phyloP scores from a whole-genome alignment of 1,140 invertebrate genomes.

The Drosophila repleta region DNA sequence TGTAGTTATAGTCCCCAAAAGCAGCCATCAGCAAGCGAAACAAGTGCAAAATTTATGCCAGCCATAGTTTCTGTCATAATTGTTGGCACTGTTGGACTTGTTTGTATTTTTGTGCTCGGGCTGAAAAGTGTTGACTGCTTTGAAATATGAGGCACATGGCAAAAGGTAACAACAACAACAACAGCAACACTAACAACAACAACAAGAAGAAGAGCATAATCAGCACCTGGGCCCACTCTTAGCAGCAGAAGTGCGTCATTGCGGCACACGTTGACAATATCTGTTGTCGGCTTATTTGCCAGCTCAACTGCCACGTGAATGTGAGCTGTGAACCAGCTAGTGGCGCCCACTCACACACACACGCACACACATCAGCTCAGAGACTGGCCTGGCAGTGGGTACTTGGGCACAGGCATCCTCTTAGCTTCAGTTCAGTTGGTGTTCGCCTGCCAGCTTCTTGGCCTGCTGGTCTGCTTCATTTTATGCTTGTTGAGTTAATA shows the following conservation, averaged over 20 bases:
- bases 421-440: constrained; percentile 17
- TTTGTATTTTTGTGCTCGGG: constrained; percentile 39
- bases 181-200: constrained; percentile 36
- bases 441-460: constrained; percentile 35
- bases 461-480: constrained; percentile 70
- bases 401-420: constrained; percentile 21
- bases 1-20: background rate
- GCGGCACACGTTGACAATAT: constrained; percentile 62
- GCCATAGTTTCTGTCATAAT: constrained; percentile 80
- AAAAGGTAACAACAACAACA: constrained; percentile 69
- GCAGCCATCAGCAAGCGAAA: constrained; percentile 46
- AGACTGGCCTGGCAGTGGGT: constrained; percentile 10
- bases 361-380: background rate
- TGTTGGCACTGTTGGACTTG: constrained; percentile 72
- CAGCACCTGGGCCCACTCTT: constrained; percentile 22
- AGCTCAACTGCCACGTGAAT: constrained; percentile 54
- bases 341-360: constrained; percentile 13
- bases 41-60: constrained; percentile 79
- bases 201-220: too few relatives aligned
- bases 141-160: constrained; percentile 73
- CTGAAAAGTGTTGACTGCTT: constrained; percentile 74
- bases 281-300: constrained; percentile 74
- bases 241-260: constrained; percentile 43
- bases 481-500: constrained; percentile 82
- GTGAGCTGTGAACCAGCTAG: constrained; percentile 42